Base-by-base conservation (phyloP, 2,797 vertebrate species). In the Takifugu ocellatus region DNA sequence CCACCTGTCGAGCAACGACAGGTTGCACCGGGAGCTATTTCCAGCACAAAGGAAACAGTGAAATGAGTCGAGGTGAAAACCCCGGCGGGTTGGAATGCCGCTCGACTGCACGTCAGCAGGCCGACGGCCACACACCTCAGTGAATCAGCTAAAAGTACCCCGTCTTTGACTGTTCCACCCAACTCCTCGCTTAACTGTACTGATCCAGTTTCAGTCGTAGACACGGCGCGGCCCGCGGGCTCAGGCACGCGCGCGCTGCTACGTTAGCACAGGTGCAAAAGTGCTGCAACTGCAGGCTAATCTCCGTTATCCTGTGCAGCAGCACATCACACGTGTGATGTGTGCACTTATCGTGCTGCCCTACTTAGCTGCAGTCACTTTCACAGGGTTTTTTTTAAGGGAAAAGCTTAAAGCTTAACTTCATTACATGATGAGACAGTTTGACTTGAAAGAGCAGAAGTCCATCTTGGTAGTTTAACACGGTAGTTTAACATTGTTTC, bases 361-460 rank as follows among this genome's bases (percentile, higher is more conserved):
- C 63, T 76, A 54, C 65, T 75, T 73, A 69, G 70, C 70, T 69
- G 71, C 36, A 47, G 17, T 8, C n/a, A 56, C 46, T 33, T 43
- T 59, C 24, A 53, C 14, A 1, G 0, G 46, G 25, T 48, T 46
- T 46, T 46, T 10, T 45, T n/a, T 45, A 25, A 17, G 29, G 6
- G 3, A 46, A 21, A 31, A 6, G 8, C 15, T 2, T 6, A 43
- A 12, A 16, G 42, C 3, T 43, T 43, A 9, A 12, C 12, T 43
- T 16, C 16, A 11, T 43, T 6, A 16, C 12, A 12, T 12, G 12
- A 3, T 12, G 16, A 12, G 11, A 43, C 6, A 12, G 11, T 12
- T 12, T 43, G 11, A 16, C 42, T 12, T 16, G 27, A 29, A 29
- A 7, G 27, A 29, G 27, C 27, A 4, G 7, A 29, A 29, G 27